Evolutionary conservation across 2,797 vertebrate species (phyloP).

Genomic region (Graptemys geographica): DNA sequence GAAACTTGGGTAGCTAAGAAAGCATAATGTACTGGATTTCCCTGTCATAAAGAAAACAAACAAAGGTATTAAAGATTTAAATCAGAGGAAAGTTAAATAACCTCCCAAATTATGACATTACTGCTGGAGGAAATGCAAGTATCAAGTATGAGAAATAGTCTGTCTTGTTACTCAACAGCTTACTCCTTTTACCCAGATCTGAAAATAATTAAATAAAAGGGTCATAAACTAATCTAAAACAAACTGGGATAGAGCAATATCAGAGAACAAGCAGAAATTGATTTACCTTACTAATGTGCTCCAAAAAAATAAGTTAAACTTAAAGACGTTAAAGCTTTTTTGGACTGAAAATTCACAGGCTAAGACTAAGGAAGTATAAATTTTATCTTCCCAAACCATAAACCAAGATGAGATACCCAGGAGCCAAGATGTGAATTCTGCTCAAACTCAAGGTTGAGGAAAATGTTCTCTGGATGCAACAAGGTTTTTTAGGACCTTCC

Average conservation of each 20-base stretch:
- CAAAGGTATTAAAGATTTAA: background rate
- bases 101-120: background rate
- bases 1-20: conserved; percentile 1
- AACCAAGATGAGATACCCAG: background rate
- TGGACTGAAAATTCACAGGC: background rate
- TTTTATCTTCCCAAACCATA: background rate
- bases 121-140: background rate
- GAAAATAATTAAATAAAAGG: background rate
- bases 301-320: background rate
- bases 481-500: background rate
- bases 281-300: background rate
- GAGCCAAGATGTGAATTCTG: background rate
- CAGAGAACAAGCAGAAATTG: background rate
- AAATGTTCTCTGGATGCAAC: background rate
- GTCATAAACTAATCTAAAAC: background rate
- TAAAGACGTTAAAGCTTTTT: background rate
- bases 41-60: background rate
- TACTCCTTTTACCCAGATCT: background rate
- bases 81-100: background rate
- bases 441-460: background rate
- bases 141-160: background rate
- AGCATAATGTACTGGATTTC: rapidly evolving
- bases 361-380: background rate
- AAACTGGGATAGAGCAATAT: background rate
- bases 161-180: background rate